These are phyloP conservation scores for Cassiopea andromeda DNA, from an alignment of 30 jellyfish, hydroid and myxozoan genomes.

Conservation along the genomic window DNA sequence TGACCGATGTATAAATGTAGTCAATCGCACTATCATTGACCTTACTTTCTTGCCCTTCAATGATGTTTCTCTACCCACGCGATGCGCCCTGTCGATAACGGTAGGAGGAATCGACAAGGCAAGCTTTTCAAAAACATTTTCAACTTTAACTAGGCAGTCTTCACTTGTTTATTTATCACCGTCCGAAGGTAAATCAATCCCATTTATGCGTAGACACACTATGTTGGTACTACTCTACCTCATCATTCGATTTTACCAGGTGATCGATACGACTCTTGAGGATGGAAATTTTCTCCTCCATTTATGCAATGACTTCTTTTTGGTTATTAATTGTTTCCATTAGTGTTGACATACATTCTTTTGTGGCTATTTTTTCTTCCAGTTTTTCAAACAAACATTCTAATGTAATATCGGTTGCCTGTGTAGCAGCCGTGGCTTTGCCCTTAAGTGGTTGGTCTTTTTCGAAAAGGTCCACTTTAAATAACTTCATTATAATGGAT, in stretches of 20 bases:
- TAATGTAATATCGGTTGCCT: not conserved
- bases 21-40: slow-evolving; percentile 17
- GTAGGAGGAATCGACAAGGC: slow-evolving; percentile 11
- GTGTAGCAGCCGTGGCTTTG: not conserved
- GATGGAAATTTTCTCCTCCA: slow-evolving; percentile 38
- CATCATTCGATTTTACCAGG: not conserved
- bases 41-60: slow-evolving; percentile 2
- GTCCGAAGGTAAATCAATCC: not conserved
- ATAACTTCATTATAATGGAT: not conserved
- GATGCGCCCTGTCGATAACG: slow-evolving; percentile 17
- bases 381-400: slow-evolving; percentile 3
- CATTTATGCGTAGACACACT: slow-evolving; percentile 9
- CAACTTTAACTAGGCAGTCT: slow-evolving; percentile 3
- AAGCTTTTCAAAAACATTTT: slow-evolving; percentile 14
- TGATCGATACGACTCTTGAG: slow-evolving; percentile 30
- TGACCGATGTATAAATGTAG: slow-evolving; percentile 7
- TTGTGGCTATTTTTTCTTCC: slow-evolving; percentile 35
- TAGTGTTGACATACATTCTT: not conserved
- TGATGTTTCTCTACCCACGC: slow-evolving; percentile 1
- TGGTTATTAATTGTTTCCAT: not conserved
- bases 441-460: not conserved
- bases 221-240: not conserved
- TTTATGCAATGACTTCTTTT: slow-evolving; percentile 1
- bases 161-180: slow-evolving; percentile 14
- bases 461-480: not conserved